A percentile compares a stretch with the other conserved stretches of the same genome.
Evolutionary conservation across 2,888 invertebrate genomes (phyloP).

Genomic region (Campaea margaritaria): DNA sequence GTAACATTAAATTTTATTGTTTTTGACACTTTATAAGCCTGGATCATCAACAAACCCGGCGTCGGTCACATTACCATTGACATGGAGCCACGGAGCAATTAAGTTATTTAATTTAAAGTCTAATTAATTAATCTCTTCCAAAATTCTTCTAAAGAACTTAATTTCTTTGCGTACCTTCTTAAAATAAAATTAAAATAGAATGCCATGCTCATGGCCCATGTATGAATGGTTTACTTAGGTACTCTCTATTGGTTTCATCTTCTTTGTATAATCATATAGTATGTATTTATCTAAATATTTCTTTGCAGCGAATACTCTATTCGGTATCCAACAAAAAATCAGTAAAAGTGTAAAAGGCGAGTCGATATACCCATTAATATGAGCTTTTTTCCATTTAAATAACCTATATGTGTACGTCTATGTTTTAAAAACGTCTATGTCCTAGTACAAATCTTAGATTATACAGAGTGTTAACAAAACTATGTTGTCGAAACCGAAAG

Average conservation of each 20-base stretch:
- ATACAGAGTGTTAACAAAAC: neutral
- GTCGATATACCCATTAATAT: slow-evolving; percentile 44
- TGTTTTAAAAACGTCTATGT: neutral
- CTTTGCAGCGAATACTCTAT: slow-evolving; percentile 71
- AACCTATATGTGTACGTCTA: slow-evolving; percentile 10
- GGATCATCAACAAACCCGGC: too few relatives aligned
- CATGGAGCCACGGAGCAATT: too few relatives aligned
- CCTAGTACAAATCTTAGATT: neutral
- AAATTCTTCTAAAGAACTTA: too few relatives aligned
- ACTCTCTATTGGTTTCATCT: too few relatives aligned
- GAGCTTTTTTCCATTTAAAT: slow-evolving; percentile 25
- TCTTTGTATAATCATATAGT: neutral
- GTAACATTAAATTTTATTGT: neutral
- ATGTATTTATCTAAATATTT: slow-evolving; percentile 36
- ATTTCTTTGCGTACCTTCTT: too few relatives aligned
- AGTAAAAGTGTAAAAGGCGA: slow-evolving; percentile 72
- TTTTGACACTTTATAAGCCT: too few relatives aligned
- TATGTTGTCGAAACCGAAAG: neutral
- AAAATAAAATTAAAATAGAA: too few relatives aligned
- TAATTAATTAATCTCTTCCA: too few relatives aligned
- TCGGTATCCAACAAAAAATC: slow-evolving; percentile 69
- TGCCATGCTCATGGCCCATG: too few relatives aligned
- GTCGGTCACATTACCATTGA: too few relatives aligned
- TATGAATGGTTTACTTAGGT: too few relatives aligned
- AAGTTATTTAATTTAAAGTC: too few relatives aligned